These are phyloP conservation scores for Rhyacichthys aspro DNA, from an alignment of 2,797 vertebrate species.

Conservation along the genomic window DNA sequence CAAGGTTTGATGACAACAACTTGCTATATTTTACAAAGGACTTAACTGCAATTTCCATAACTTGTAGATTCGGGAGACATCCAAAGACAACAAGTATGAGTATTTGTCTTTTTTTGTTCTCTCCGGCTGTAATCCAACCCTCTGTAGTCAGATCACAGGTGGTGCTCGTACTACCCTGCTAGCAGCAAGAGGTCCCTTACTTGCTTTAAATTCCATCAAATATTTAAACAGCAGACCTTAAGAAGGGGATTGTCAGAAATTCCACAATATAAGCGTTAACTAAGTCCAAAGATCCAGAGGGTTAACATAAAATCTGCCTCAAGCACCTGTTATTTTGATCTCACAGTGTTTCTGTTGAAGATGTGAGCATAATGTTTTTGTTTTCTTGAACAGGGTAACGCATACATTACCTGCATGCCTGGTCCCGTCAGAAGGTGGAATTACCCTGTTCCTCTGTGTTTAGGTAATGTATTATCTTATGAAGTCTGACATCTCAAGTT, in stretches of 20 bases:
- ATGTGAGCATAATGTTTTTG: slow-evolving; percentile 28
- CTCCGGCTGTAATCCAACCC: slow-evolving; percentile 14
- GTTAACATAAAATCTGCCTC: slow-evolving; percentile 11
- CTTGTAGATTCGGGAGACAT: background rate
- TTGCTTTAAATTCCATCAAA: slow-evolving; percentile 39
- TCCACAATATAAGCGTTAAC: slow-evolving; percentile 26
- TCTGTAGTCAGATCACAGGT: slow-evolving; percentile 27
- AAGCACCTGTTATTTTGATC: slow-evolving; percentile 28
- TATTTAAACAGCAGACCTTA: slow-evolving; percentile 43
- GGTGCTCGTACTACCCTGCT: slow-evolving; percentile 16
- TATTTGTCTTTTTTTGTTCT: slow-evolving; percentile 32
- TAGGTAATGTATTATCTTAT: slow-evolving; percentile 82
- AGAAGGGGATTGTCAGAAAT: slow-evolving; percentile 30
- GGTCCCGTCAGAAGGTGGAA: slow-evolving; percentile 98
- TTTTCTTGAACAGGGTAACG: slow-evolving; percentile 86
- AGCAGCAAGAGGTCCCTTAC: slow-evolving; percentile 18
- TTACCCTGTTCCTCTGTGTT: slow-evolving; percentile 94
- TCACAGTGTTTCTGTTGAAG: slow-evolving; percentile 10
- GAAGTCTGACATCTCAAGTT: slow-evolving; percentile 13
- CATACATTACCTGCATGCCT: slow-evolving; percentile 98
- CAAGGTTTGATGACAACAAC: slow-evolving; percentile 11
- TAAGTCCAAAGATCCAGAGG: slow-evolving; percentile 29
- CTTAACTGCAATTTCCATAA: slow-evolving; percentile 7
- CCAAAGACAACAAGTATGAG: slow-evolving; percentile 3
- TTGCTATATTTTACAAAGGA: slow-evolving; percentile 7